These are phyloP conservation scores for Merluccius polli DNA, from an alignment of 2,797 vertebrate genomes.

Conservation along the genomic window DNA sequence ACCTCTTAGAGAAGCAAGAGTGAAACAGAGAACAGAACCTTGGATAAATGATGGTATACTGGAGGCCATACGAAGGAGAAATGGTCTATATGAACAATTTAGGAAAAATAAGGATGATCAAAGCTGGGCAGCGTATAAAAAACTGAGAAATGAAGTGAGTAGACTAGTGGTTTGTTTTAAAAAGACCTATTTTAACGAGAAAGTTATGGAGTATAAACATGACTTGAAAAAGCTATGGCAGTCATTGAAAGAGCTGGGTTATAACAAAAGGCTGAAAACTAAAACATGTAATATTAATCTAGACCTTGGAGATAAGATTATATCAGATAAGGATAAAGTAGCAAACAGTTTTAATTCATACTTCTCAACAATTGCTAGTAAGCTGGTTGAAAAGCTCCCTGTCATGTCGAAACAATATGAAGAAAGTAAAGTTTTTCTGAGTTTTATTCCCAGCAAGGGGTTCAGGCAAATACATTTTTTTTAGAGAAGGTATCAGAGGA, in stretches of 20 bases:
- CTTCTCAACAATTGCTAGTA: background rate
- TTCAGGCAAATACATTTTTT: background rate
- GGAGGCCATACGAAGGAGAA: background rate
- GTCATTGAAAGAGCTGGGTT: background rate
- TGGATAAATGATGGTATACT: background rate
- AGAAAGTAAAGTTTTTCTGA: too few species aligned
- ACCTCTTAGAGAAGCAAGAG: background rate
- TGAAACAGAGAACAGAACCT: background rate
- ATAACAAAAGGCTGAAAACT: background rate
- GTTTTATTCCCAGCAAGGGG: background rate
- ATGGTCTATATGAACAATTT: background rate
- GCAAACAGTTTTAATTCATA: too few species aligned
- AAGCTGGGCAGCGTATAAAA: background rate
- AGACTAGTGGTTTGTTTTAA: background rate
- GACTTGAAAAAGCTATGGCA: background rate
- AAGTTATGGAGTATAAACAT: background rate
- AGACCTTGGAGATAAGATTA: background rate
- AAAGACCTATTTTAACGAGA: too few species aligned
- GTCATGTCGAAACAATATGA: too few species aligned
- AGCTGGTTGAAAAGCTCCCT: background rate
- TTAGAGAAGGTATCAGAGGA: background rate
- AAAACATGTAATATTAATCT: background rate
- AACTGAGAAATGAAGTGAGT: background rate
- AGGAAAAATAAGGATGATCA: background rate
- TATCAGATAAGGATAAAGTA: background rate